phyloP scores from a whole-genome alignment of 2,888 invertebrate genomes.

The Exocentrus adspersus region DNA sequence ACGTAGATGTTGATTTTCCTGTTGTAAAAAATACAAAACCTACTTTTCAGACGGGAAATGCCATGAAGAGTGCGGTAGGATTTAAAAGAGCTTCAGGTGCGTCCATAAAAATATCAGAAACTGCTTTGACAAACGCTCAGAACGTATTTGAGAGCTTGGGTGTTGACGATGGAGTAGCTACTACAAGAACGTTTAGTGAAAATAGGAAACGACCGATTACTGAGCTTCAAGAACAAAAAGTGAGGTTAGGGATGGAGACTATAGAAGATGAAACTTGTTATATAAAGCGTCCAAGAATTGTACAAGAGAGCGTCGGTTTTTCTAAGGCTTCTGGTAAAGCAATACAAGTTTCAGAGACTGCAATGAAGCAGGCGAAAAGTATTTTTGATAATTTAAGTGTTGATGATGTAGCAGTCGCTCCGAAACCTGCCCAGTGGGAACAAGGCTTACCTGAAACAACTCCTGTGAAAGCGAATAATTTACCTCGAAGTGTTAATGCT shows the following conservation, averaged over 20 bases:
- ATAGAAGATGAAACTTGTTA: too few species aligned
- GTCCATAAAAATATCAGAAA: slow-evolving; percentile 60
- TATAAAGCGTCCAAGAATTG: too few species aligned
- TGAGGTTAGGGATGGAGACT: too few species aligned
- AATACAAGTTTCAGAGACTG: slow-evolving; percentile 59
- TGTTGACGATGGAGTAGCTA: background rate
- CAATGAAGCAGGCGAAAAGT: slow-evolving; percentile 56
- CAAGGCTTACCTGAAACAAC: background rate
- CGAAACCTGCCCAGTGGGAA: background rate
- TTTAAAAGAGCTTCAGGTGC: slow-evolving; percentile 59
- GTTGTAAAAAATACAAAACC: too few species aligned
- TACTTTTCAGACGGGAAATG: too few species aligned
- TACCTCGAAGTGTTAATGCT: background rate
- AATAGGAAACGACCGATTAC: too few species aligned
- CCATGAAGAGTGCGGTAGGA: too few species aligned
- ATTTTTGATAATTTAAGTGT: slow-evolving; percentile 51
- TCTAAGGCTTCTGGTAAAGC: slow-evolving; percentile 58
- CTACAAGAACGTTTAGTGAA: background rate
- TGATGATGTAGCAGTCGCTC: background rate
- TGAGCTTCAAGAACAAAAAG: too few species aligned
- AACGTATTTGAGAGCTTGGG: slow-evolving; percentile 15
- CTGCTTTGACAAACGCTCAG: slow-evolving; percentile 54
- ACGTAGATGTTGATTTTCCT: slow-evolving; percentile 50
- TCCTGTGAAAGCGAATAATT: background rate
- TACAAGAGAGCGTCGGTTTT: too few species aligned